Evolutionary conservation across 2,113 vertebrate genomes (phyloP), one percentile per base, ranked within the genome.

Genomic region (Tachycineta bicolor): DNA sequence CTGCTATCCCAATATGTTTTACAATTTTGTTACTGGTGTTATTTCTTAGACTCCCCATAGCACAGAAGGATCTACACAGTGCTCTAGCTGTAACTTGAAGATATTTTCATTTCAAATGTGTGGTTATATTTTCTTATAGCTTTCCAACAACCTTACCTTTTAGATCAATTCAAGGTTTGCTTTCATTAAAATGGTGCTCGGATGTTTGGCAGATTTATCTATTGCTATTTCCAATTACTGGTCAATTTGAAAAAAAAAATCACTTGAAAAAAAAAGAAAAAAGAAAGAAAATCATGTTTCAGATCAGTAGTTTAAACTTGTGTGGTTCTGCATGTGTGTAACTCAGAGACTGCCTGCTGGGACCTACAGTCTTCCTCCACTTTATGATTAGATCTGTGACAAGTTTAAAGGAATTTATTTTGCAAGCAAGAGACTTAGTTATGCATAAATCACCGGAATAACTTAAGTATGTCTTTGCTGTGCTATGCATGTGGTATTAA

Each of bases 1-100:
- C 97, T 97, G 96, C 79, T 81, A 94, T 97, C 87, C 93, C 65
- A 92, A 16, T 93, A 87, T 78, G 55, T 64, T 86, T 94, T 94
- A 75, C 63, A 64, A 13, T 97, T 94, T 73, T 21, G 12, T 34
- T 63, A 53, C 80, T 60, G 47, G 68, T 90, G 47, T 88, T 89
- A 53, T 93, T 94, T 93, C 53, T 62, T 87, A 82, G 76, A 62
- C 71, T 9, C 39, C 20, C 59, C n/a, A 26, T 34, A 82, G 63
- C 58, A 84, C 24, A 70, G 79, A 93, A 90, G 28, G 9, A 47
- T 29, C 52, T 53, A n/a, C 23, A 29, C 6, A 14, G 56, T 18
- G 23, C 60, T 68, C 34, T 81, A 46, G 49, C 21, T 64, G 6
- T 71, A 53, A 50, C 49, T 87, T 88, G 70, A 64, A 87, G 85